phyloP scores from a whole-genome alignment of 30 jellyfish, hydroid and myxozoan genomes.

The Aurelia sp. region DNA sequence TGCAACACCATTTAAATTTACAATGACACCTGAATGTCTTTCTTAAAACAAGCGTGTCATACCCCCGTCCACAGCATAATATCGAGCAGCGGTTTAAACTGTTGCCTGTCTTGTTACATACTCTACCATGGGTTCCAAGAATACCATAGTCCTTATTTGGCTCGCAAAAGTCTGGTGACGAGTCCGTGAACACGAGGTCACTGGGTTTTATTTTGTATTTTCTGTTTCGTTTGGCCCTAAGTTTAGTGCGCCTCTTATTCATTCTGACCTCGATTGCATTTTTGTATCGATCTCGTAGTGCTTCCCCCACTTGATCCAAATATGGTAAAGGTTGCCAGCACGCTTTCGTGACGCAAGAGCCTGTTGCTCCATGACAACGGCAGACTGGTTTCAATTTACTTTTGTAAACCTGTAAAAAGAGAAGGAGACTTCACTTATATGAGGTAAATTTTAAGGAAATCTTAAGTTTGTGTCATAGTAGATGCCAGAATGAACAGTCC shows the following conservation, averaged over 20 bases:
- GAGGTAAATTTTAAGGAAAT: too few species aligned
- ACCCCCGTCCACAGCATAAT: constrained; percentile 87
- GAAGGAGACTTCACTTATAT: too few species aligned
- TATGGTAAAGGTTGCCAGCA: constrained; percentile 86
- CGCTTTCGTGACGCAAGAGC: constrained; percentile 83
- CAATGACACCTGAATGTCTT: constrained; percentile 71
- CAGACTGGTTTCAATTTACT: constrained; percentile 52
- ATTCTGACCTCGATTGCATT: constrained; percentile 71
- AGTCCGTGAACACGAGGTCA: constrained; percentile 72
- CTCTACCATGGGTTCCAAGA: constrained; percentile 83
- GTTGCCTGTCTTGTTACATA: constrained; percentile 72
- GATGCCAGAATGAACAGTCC: too few species aligned
- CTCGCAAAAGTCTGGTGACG: constrained; percentile 91
- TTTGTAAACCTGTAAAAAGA: constrained; percentile 39
- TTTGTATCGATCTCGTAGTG: constrained; percentile 60
- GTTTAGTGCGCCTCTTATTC: constrained; percentile 67
- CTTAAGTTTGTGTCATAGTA: too few species aligned
- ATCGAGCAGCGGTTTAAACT: constrained; percentile 67
- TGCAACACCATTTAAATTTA: constrained; percentile 82
- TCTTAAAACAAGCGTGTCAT: constrained; percentile 68
- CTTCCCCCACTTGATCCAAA: constrained; percentile 55
- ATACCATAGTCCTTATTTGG: constrained; percentile 71
- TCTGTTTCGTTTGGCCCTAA: constrained; percentile 58
- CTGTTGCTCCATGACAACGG: constrained; percentile 82
- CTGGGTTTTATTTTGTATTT: constrained; percentile 30